Evolutionary conservation across 2,113 vertebrate species (phyloP).

Genomic region (Sinocyclocheilus grahami): DNA sequence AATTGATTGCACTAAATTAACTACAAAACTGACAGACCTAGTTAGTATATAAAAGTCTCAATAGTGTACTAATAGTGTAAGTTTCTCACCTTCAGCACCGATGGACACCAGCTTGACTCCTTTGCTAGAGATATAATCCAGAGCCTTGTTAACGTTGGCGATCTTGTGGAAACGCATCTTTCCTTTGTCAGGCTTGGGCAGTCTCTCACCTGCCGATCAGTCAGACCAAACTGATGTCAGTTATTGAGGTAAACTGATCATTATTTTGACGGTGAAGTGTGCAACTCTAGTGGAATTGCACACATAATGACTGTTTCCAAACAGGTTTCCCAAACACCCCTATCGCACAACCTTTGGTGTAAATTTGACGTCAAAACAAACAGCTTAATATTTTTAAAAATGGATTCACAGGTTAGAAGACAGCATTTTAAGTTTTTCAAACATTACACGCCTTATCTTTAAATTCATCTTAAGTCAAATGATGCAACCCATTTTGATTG

Average conservation of each 20-base stretch:
- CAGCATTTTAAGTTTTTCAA: neutral
- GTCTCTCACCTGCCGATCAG: slow-evolving; percentile 79
- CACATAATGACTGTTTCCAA: neutral
- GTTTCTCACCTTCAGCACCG: slow-evolving; percentile 88
- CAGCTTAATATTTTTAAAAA: neutral
- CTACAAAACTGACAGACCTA: neutral
- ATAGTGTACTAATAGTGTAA: neutral
- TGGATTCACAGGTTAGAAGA: neutral
- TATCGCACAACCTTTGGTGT: no score
- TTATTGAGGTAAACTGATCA: neutral
- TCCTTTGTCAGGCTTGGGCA: slow-evolving; percentile 91
- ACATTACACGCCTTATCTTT: neutral
- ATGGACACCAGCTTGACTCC: slow-evolving; percentile 94
- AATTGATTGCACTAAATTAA: neutral
- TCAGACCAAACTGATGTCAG: neutral
- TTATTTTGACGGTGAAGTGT: neutral
- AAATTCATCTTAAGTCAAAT: neutral
- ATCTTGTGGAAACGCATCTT: slow-evolving; percentile 97
- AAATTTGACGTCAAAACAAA: neutral
- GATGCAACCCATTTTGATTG: neutral
- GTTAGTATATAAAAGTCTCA: neutral
- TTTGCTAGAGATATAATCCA: slow-evolving; percentile 92
- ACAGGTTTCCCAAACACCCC: neutral
- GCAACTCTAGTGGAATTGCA: neutral
- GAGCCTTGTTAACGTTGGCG: slow-evolving; percentile 90